Conservation (phyloP, 2,888 invertebrate species). For the Dynastes grantii region DNA sequence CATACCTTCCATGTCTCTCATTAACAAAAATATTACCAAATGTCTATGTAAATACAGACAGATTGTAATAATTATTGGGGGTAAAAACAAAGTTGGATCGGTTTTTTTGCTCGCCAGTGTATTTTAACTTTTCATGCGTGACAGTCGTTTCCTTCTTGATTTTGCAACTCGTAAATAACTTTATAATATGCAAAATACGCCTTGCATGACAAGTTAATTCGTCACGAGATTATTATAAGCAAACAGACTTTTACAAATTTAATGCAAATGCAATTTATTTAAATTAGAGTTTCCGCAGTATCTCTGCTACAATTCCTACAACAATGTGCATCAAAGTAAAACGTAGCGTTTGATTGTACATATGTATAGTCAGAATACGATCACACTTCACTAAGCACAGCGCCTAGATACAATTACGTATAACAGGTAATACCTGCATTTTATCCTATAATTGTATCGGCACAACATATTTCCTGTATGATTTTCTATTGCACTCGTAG, state of each 20-base stretch:
- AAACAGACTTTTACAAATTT: neutral
- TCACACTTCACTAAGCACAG: slow-evolving; percentile 30
- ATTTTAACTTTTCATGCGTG: too few relatives aligned
- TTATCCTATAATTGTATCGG: neutral
- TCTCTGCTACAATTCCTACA: neutral
- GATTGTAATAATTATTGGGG: too few relatives aligned
- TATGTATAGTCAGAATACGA: neutral
- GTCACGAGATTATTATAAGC: neutral
- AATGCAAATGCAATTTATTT: neutral
- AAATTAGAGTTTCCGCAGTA: neutral
- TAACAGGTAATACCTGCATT: neutral
- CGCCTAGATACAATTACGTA: neutral
- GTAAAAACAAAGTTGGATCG: too few relatives aligned
- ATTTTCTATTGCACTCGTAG: slow-evolving; percentile 16
- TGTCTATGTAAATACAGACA: too few relatives aligned
- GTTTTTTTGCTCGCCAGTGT: too few relatives aligned
- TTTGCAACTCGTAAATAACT: neutral
- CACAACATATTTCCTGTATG: neutral
- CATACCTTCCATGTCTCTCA: too few relatives aligned
- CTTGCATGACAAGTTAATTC: neutral
- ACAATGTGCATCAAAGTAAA: neutral
- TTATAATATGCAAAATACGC: neutral
- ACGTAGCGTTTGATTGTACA: neutral
- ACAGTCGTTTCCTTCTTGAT: too few relatives aligned
- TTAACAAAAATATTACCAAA: too few relatives aligned